phyloP scores from a whole-genome alignment of 2,113 vertebrate genomes.

The Circaetus cinerascens region DNA sequence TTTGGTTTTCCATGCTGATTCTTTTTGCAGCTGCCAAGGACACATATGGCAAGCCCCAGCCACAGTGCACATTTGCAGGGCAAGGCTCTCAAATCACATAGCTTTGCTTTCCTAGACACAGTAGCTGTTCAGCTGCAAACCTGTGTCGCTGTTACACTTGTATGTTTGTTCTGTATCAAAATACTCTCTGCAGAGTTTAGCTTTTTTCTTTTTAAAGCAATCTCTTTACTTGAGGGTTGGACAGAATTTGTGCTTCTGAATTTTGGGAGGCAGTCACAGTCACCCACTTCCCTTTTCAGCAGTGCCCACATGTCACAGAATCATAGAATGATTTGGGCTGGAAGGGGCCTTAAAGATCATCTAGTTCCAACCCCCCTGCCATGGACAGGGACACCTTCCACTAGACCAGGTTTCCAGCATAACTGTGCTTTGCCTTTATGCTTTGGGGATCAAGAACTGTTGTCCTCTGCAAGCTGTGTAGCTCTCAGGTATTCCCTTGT shows the following conservation, averaged over 20 bases:
- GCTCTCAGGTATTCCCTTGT: background rate
- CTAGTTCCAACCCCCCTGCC: too few species aligned
- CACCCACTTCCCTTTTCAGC: background rate
- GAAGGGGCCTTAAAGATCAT: too few species aligned
- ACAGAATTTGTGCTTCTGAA: background rate
- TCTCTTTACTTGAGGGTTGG: background rate
- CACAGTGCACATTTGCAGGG: background rate
- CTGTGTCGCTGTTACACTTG: background rate
- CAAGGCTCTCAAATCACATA: background rate
- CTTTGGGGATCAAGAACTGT: background rate
- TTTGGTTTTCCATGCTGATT: background rate
- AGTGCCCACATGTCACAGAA: background rate
- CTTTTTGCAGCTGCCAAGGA: background rate
- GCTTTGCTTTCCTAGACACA: background rate
- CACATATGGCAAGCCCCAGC: rapidly evolving
- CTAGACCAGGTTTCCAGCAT: background rate
- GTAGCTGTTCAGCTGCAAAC: background rate
- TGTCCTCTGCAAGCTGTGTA: background rate
- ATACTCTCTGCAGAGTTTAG: background rate
- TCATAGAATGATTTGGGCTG: too few species aligned
- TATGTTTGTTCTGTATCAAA: background rate
- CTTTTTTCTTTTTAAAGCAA: background rate
- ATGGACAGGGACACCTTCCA: too few species aligned
- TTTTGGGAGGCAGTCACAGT: background rate
- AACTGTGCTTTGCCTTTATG: background rate